These are phyloP conservation scores for Noturus placidus DNA, from an alignment of 2,113 vertebrate genomes.

Conservation along the genomic window DNA sequence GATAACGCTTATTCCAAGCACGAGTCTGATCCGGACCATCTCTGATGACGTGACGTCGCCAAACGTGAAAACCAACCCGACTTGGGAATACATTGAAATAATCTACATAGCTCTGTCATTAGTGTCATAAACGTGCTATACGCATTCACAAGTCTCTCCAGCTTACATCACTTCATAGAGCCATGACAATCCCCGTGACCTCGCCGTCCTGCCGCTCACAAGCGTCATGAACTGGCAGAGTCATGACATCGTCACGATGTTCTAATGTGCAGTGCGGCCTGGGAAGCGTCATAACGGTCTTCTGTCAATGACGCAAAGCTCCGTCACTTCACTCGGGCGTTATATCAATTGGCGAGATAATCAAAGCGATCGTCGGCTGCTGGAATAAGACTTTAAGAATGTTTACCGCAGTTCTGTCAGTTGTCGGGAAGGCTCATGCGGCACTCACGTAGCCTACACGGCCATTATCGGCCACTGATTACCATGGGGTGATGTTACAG, in stretches of 20 bases:
- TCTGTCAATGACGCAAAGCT: not conserved
- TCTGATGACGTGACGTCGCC: too few relatives aligned
- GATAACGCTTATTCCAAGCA: not conserved
- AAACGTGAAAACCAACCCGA: too few relatives aligned
- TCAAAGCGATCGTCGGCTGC: not conserved
- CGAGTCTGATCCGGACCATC: too few relatives aligned
- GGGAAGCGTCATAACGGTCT: not conserved
- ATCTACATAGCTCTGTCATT: too few relatives aligned
- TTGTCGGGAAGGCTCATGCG: not conserved
- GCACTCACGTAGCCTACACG: not conserved
- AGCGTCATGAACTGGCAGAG: not conserved
- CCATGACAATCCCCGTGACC: too few relatives aligned
- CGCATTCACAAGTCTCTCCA: not conserved
- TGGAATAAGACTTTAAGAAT: not conserved
- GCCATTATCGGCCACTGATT: not conserved
- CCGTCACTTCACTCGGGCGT: not conserved
- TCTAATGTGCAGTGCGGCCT: not conserved
- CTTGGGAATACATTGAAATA: too few relatives aligned
- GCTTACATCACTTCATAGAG: too few relatives aligned
- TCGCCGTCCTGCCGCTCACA: not conserved
- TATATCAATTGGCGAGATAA: not conserved
- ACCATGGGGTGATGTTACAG: not conserved
- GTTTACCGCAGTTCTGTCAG: not conserved
- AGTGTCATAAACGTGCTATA: not conserved
- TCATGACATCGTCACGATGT: not conserved